phyloP scores from a whole-genome alignment of 2,797 vertebrate genomes.

The Percopsis omiscomaycus region DNA sequence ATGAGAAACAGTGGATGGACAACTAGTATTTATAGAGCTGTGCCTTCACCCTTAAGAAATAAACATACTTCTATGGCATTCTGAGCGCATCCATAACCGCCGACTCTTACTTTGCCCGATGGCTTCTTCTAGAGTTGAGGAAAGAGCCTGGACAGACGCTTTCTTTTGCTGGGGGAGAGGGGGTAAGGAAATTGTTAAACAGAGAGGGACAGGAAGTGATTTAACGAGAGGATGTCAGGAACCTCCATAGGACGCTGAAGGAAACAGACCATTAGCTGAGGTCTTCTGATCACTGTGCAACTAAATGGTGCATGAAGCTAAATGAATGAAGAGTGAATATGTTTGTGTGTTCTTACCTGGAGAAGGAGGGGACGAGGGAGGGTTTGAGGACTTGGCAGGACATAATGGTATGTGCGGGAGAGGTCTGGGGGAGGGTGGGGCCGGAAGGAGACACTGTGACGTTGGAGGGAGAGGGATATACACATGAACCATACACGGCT shows the following conservation, averaged over 20 bases:
- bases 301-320: neutral
- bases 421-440: conserved; percentile 82
- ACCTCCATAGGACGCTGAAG: neutral
- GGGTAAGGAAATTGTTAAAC: conserved; percentile 25
- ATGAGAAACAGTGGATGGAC: neutral
- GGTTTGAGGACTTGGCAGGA: conserved; percentile 82
- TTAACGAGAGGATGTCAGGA: conserved; percentile 14
- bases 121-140: conserved; percentile 66
- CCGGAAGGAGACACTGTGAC: conserved; percentile 73
- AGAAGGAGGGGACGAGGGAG: conserved; percentile 76
- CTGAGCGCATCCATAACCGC: conserved; percentile 8
- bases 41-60: conserved; percentile 7
- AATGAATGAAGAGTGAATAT: neutral
- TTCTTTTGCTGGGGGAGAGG: conserved; percentile 51
- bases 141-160: conserved; percentile 62
- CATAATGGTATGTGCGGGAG: conserved; percentile 84
- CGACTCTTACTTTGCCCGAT: conserved; percentile 66
- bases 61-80: conserved; percentile 1
- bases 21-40: neutral
- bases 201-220: conserved; percentile 18
- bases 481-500: conserved; percentile 5
- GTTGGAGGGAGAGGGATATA: conserved; percentile 66
- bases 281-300: conserved; percentile 2
- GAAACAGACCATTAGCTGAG: conserved; percentile 1
- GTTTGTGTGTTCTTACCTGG: conserved; percentile 77